Percentiles rank a stretch among this genome's conserved stretches.
Evolutionary conservation across 2,888 invertebrate species (phyloP).

Genomic region (Eremobia ochroleuca): DNA sequence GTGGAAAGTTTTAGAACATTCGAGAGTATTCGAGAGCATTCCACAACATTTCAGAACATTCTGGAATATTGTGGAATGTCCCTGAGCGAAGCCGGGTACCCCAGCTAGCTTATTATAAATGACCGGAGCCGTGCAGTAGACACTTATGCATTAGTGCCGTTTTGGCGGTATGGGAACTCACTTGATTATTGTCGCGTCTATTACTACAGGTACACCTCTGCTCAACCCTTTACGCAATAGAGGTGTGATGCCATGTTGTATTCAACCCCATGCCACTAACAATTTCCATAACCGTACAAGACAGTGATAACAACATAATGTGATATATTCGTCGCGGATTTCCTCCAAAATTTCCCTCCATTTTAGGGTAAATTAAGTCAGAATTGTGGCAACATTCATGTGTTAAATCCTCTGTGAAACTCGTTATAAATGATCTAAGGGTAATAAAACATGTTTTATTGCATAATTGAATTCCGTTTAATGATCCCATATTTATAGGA

Average conservation of each 20-base stretch:
- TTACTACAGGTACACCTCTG: no score
- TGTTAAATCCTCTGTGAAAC: constrained; percentile 62
- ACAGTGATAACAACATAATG: constrained; percentile 29
- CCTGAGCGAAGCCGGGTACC: no score
- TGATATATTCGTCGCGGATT: constrained; percentile 38
- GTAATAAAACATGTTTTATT: constrained; percentile 64
- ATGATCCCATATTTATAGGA: constrained; percentile 46
- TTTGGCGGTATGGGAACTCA: no score
- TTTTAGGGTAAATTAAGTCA: constrained; percentile 58
- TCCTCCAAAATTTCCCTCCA: constrained; percentile 10
- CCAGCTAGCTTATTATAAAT: no score
- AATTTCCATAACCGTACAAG: constrained; percentile 3
- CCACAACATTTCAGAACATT: no score
- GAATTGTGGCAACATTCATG: constrained; percentile 31
- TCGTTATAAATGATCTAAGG: constrained; percentile 60
- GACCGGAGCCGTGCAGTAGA: no score
- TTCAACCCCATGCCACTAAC: constrained; percentile 7
- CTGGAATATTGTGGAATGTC: no score
- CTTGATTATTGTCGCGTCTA: no score
- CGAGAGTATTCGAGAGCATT: no score
- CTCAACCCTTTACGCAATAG: fast-evolving
- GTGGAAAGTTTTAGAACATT: no score
- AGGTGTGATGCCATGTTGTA: neutral
- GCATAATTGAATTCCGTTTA: constrained; percentile 43
- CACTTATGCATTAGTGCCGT: no score